Percentiles rank a stretch among this genome's conserved stretches.
These are phyloP conservation scores for Hybognathus amarus DNA, from an alignment of 2,797 vertebrate species.

Conservation along the genomic window DNA sequence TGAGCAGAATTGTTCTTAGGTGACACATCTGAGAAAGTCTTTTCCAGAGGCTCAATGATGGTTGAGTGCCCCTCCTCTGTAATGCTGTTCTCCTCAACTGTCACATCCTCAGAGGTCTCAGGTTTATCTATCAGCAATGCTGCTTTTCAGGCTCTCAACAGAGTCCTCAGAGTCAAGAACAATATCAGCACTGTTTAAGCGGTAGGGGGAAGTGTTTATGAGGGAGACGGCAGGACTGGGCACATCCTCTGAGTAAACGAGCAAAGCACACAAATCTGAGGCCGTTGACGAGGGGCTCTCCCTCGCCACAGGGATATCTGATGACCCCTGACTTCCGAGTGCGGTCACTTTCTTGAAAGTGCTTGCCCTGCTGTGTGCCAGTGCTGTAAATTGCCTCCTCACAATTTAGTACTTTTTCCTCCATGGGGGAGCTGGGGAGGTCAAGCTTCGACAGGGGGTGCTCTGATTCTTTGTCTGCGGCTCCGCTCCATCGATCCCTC, in stretches of 20 bases:
- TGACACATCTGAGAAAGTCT: slow-evolving; percentile 56
- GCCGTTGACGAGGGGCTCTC: slow-evolving; percentile 21
- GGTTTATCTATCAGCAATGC: slow-evolving; percentile 44
- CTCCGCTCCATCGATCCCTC: slow-evolving; percentile 72
- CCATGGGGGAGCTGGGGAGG: slow-evolving; percentile 65
- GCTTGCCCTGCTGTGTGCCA: slow-evolving; percentile 60
- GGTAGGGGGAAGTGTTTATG: slow-evolving; percentile 40
- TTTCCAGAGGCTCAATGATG: slow-evolving; percentile 19
- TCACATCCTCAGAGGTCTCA: slow-evolving; percentile 28
- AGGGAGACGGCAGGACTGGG: slow-evolving; percentile 48
- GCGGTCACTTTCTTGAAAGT: slow-evolving; percentile 51
- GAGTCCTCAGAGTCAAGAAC: slow-evolving; percentile 49
- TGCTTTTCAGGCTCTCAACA: slow-evolving; percentile 45
- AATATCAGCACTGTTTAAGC: slow-evolving; percentile 41
- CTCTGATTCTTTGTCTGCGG: slow-evolving; percentile 75
- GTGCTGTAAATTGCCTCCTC: slow-evolving; percentile 65
- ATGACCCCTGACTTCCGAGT: slow-evolving; percentile 62
- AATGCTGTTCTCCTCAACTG: slow-evolving; percentile 12
- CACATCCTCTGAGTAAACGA: slow-evolving; percentile 62
- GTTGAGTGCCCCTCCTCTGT: slow-evolving; percentile 47
- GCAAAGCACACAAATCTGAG: slow-evolving; percentile 65
- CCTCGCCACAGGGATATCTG: slow-evolving; percentile 60
- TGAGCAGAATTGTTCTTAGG: slow-evolving; percentile 48
- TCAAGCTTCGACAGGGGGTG: slow-evolving; percentile 71
- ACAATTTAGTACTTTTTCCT: slow-evolving; percentile 64